phyloP scores from a whole-genome alignment of 2,888 invertebrate genomes.

The Pseudococcus longispinus region DNA sequence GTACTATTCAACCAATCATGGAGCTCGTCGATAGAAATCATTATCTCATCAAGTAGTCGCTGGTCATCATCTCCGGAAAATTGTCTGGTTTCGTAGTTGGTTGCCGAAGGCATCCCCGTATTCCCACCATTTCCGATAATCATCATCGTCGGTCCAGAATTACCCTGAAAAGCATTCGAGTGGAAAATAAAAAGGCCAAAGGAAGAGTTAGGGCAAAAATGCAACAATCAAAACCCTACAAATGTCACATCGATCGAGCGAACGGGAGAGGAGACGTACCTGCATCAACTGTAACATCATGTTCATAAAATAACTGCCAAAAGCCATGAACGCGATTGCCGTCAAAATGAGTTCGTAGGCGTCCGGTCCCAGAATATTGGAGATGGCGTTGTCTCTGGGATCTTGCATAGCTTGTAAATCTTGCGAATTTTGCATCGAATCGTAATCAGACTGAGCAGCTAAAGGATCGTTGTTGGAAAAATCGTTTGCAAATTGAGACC shows the following conservation, averaged over 20 bases:
- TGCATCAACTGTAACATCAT: conserved; percentile 40
- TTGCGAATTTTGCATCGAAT: background rate
- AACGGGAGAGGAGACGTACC: background rate
- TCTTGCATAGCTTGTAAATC: background rate
- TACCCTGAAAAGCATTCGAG: background rate
- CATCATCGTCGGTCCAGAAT: conserved; percentile 40
- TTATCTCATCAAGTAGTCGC: background rate
- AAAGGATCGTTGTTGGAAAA: background rate
- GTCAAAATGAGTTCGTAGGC: conserved; percentile 39
- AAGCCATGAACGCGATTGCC: conserved; percentile 42
- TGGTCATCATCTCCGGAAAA: background rate
- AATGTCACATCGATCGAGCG: background rate
- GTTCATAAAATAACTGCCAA: conserved; percentile 43
- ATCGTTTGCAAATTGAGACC: background rate
- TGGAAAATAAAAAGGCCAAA: background rate
- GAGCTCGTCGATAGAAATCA: conserved; percentile 33
- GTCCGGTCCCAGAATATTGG: conserved; percentile 7
- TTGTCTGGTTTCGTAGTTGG: background rate
- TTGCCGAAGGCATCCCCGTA: background rate
- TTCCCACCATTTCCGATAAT: conserved; percentile 35
- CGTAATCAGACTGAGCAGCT: background rate
- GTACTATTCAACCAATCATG: background rate
- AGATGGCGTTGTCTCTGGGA: background rate
- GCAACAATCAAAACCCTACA: background rate
- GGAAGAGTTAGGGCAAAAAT: background rate